Conservation (phyloP, 2,113 vertebrate genomes). For the Podilymbus podiceps region DNA sequence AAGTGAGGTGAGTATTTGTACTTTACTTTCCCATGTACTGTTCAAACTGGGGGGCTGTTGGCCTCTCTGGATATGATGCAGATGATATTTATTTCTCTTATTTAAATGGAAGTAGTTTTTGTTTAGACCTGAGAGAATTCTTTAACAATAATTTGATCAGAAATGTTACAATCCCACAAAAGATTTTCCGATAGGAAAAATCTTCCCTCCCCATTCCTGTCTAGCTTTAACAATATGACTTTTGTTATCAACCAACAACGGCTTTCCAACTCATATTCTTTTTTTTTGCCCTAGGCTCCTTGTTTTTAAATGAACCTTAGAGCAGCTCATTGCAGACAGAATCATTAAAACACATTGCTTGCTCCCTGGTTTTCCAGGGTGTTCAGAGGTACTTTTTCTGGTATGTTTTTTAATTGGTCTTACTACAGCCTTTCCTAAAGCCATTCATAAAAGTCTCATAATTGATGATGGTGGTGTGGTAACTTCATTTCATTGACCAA, state of each 20-base stretch:
- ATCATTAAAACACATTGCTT: not conserved
- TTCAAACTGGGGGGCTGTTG: not conserved
- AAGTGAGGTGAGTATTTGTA: not conserved
- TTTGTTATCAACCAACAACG: not conserved
- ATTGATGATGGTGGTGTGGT: not conserved
- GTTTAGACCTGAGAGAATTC: not conserved
- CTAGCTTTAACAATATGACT: not conserved
- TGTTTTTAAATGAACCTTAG: not conserved
- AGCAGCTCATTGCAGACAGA: not conserved
- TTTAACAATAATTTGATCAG: not conserved
- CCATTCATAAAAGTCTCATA: not conserved
- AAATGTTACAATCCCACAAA: not conserved
- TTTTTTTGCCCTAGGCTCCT: not conserved
- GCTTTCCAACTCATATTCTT: not conserved
- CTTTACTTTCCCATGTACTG: not conserved
- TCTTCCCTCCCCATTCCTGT: not conserved
- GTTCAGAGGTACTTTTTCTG: not conserved
- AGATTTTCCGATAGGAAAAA: not conserved
- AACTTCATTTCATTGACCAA: not conserved
- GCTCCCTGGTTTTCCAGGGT: not conserved
- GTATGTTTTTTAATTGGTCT: not conserved
- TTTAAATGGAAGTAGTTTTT: not conserved
- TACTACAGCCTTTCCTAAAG: not conserved
- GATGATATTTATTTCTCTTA: not conserved
- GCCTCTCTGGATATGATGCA: not conserved